Conservation (phyloP, 2,888 invertebrate genomes). For the Tolmerus cingulatus region DNA sequence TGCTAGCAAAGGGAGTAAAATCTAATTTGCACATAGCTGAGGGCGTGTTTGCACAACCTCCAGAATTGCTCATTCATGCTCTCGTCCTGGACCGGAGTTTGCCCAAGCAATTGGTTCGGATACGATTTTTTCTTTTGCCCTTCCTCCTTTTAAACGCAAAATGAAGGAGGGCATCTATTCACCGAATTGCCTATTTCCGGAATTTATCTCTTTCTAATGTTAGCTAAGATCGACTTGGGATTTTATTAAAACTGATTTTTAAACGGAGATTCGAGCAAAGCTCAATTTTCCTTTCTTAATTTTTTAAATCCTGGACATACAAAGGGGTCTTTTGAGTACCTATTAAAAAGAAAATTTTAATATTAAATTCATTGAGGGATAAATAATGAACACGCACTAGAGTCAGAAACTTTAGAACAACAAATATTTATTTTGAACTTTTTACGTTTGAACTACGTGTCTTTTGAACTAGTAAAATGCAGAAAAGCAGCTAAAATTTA, state of each 20-base stretch:
- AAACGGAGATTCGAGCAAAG: not conserved
- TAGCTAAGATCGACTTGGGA: not conserved
- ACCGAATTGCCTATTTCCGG: not conserved
- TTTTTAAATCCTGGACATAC: not conserved
- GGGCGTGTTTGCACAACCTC: conserved; percentile 11
- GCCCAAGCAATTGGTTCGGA: not conserved
- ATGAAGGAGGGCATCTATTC: not conserved
- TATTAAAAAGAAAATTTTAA: too few species aligned
- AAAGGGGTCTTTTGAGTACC: too few species aligned
- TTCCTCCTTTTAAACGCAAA: not conserved
- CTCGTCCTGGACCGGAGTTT: not conserved
- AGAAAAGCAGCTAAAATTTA: too few species aligned
- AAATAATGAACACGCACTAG: too few species aligned
- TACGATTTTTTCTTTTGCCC: not conserved
- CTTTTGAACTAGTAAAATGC: too few species aligned
- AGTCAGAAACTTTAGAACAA: too few species aligned
- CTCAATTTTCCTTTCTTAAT: not conserved
- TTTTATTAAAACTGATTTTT: not conserved
- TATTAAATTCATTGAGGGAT: too few species aligned
- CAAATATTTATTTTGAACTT: too few species aligned
- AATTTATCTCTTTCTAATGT: not conserved
- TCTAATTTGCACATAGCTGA: not conserved
- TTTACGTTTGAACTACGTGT: too few species aligned
- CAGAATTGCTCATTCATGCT: conserved; percentile 11
- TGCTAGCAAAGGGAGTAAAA: not conserved